These are phyloP conservation scores for Propithecus coquereli DNA, from an alignment of 2,113 vertebrate genomes.

Conservation along the genomic window DNA sequence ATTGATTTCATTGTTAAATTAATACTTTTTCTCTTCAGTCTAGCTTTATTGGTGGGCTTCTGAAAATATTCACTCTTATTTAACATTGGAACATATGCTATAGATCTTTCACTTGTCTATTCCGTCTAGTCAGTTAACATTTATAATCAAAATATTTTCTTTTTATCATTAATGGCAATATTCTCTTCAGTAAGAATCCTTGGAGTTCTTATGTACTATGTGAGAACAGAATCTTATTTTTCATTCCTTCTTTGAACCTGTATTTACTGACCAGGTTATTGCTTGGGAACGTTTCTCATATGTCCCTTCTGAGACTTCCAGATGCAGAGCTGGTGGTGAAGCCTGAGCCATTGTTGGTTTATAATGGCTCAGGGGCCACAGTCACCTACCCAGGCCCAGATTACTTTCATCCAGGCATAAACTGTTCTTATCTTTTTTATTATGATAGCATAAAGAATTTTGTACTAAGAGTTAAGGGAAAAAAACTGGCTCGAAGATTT, in stretches of 20 bases:
- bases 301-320: neutral
- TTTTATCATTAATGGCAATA: neutral
- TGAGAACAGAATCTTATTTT: neutral
- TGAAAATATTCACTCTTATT: neutral
- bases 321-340: neutral
- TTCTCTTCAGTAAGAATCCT: neutral
- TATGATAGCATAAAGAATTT: neutral
- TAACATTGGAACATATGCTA: neutral
- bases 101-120: neutral
- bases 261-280: neutral
- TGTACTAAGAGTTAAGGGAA: neutral
- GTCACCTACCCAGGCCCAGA: neutral
- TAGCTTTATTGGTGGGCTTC: neutral
- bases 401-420: neutral
- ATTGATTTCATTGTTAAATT: neutral
- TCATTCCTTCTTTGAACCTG: neutral
- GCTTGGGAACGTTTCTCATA: neutral
- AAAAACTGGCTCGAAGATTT: neutral
- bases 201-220: neutral
- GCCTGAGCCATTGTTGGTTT: neutral
- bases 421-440: neutral
- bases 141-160: slow-evolving; percentile 58
- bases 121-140: slow-evolving; percentile 1
- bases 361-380: neutral
- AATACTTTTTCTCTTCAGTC: neutral